A percentile compares a stretch with the other conserved stretches of the same genome.
Conservation (phyloP, 2,113 vertebrate genomes). For the Vimba vimba region DNA sequence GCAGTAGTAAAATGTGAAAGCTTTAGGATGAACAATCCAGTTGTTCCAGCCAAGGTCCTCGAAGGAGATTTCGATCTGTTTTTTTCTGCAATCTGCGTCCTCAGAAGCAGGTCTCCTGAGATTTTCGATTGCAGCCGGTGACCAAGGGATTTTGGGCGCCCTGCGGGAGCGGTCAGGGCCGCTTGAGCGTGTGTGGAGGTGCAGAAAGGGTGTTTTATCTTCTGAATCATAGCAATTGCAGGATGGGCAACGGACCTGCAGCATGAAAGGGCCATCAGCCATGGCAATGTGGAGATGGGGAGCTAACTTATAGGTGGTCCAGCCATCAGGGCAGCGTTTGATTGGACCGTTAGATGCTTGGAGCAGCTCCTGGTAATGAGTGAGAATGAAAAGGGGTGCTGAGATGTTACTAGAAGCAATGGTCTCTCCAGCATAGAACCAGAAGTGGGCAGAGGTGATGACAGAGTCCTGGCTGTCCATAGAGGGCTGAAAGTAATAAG, state of each 20-base stretch:
- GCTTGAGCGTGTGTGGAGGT: constrained; percentile 69
- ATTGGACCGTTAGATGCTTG: constrained; percentile 55
- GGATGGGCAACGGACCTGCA: constrained; percentile 80
- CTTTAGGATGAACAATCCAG: constrained; percentile 90
- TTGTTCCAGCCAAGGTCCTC: constrained; percentile 91
- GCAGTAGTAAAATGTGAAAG: constrained; percentile 89
- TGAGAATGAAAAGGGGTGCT: constrained; percentile 62
- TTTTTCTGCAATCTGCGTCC: constrained; percentile 78
- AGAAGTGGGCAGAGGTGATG: constrained; percentile 85
- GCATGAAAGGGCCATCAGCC: constrained; percentile 70
- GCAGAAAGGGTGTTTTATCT: constrained; percentile 86
- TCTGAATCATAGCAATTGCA: constrained; percentile 72
- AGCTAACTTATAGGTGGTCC: constrained; percentile 77
- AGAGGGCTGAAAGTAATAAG: constrained; percentile 86
- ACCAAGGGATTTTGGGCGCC: constrained; percentile 79
- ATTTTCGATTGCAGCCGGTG: constrained; percentile 75
- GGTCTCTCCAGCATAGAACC: constrained; percentile 81
- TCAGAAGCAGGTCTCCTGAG: constrained; percentile 81
- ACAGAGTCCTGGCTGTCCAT: constrained; percentile 66
- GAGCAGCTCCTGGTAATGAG: constrained; percentile 56
- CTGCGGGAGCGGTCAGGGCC: constrained; percentile 69
- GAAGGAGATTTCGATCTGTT: constrained; percentile 86
- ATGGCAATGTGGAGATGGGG: constrained; percentile 63
- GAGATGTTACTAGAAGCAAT: constrained; percentile 21
- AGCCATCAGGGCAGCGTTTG: constrained; percentile 68